Evolutionary conservation across 2,888 invertebrate species (phyloP).

Genomic region (Dicranocentrus wangi): DNA sequence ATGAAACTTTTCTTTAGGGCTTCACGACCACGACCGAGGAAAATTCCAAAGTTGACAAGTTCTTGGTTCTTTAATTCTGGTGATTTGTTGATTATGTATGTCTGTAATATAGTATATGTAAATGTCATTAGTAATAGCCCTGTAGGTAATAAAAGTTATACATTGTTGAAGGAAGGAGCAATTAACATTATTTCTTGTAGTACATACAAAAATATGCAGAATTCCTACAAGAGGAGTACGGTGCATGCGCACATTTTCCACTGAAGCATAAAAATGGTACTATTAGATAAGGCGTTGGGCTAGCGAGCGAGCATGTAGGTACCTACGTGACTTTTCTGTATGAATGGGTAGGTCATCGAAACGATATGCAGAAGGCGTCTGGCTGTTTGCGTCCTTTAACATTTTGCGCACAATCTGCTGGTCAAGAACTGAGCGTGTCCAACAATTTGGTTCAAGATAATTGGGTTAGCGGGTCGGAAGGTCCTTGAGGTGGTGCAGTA

Average conservation of each 20-base stretch:
- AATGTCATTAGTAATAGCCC: neutral
- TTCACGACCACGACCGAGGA: no score
- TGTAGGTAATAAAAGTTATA: no score
- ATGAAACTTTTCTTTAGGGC: no score
- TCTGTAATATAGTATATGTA: neutral
- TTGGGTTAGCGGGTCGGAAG: conserved; percentile 54
- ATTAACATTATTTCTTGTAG: neutral
- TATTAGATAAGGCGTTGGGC: no score
- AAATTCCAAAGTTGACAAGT: conserved; percentile 26
- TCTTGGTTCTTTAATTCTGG: conserved; percentile 37
- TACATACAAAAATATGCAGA: no score
- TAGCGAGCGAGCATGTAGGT: no score
- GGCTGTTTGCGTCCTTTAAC: neutral
- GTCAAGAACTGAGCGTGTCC: conserved; percentile 37
- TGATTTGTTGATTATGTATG: conserved; percentile 3
- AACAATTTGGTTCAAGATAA: conserved; percentile 55
- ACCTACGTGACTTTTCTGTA: no score
- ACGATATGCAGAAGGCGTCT: no score
- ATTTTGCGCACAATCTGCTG: conserved; percentile 8
- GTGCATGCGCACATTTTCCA: neutral
- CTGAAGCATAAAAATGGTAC: neutral
- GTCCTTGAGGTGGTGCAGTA: conserved; percentile 27
- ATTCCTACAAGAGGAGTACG: no score
- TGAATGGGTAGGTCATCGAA: no score
- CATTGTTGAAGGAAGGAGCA: neutral